Evolutionary conservation across 2,888 invertebrate genomes (phyloP).

Genomic region (Xylota segnis): DNA sequence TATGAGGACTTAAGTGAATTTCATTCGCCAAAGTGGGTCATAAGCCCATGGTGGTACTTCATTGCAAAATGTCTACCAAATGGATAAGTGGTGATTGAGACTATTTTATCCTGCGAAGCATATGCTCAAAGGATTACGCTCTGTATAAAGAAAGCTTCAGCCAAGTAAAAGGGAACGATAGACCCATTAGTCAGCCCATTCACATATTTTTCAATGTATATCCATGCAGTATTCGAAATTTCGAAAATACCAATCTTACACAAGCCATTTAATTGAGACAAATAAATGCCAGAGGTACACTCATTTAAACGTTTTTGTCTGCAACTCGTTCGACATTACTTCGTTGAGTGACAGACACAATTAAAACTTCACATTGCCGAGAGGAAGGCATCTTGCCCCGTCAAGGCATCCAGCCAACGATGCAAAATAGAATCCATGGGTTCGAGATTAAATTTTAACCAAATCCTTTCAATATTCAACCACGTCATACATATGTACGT

Average conservation of each 20-base stretch:
- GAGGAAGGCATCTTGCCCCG: not conserved
- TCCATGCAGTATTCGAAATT: not conserved
- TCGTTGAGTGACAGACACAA: not conserved
- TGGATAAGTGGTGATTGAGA: too few species aligned
- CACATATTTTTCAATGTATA: not conserved
- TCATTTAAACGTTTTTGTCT: not conserved
- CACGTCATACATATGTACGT: not conserved
- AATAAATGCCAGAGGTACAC: not conserved
- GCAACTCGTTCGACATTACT: not conserved
- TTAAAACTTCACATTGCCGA: conserved; percentile 12
- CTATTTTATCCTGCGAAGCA: too few species aligned
- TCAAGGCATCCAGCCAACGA: not conserved
- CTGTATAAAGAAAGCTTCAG: too few species aligned
- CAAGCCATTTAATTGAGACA: not conserved
- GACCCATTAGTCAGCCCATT: not conserved
- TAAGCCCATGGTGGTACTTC: too few species aligned
- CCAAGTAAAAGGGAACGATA: not conserved
- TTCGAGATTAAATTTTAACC: conserved; percentile 41
- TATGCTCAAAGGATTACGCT: too few species aligned
- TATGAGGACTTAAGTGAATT: too few species aligned
- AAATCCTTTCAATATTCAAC: conserved; percentile 46
- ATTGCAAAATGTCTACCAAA: too few species aligned
- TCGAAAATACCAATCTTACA: not conserved
- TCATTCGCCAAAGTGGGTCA: too few species aligned
- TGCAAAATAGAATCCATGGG: conserved; percentile 36